Base-by-base conservation (phyloP, 2,888 invertebrate genomes). In the Drosophila lacicola region DNA sequence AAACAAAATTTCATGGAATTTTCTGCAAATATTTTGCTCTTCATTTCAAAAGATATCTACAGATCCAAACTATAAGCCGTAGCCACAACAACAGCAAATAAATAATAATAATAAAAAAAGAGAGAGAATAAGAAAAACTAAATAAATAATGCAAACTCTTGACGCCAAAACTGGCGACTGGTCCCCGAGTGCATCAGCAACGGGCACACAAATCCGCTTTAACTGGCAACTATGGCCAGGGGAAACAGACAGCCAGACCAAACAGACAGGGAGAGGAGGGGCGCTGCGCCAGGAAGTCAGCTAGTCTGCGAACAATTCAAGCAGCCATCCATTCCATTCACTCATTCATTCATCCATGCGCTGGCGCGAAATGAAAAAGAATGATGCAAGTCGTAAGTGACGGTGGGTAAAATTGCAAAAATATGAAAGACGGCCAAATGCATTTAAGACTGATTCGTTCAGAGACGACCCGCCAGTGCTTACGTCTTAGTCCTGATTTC, bases 351-450 rank as follows among this genome's bases (percentile, higher is more conserved):
- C 65, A 74, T 57, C 70, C 56, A 62, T 61, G 46, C 56, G 66
- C 73, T 76, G 62, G 49, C 9, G 34, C 44, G 50, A 71, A 78
- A 81, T 81, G 63, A 74, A 69, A 74, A 74, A 63, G 69, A 81
- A 78, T 87, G 87, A 74, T 71, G 63, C 74, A 61, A 70, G 68
- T 69, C 57, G 68, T 49, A 71, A 86, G 81, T 57, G 62, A 66
- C 56, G 46, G 54, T 64, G 70, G 54, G 44, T 60, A 57, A 29
- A 64, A 64, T 57, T 65, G 80, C 36, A 65, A 78, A 78, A 70
- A 77, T 70, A 74, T 78, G 64, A 68, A 50, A 68, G 76, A 61
- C 17, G 56, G 34, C 29, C 63, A 72, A 76, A 76, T 76, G 76
- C 56, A 66, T 76, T 76, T 56, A 66, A 65, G 54, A 51, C 44